Evolutionary conservation across 35 echinoderm and acorn worm species (phyloP).

Genomic region (Apostichopus japonicus): DNA sequence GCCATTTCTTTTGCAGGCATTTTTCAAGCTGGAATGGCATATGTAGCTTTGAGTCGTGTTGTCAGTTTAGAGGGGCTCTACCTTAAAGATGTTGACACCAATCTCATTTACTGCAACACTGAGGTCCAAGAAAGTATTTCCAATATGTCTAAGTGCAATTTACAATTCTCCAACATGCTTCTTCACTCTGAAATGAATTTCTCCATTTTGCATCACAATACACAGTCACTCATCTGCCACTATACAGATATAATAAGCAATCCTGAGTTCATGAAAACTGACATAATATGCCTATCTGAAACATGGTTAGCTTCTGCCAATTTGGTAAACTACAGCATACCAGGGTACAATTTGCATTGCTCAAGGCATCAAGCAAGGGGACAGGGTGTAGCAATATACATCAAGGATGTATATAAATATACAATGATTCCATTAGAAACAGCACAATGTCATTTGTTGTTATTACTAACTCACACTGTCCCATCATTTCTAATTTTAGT

Average conservation of each 20-base stretch:
- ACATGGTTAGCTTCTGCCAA: slow-evolving; percentile 57
- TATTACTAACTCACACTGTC: neutral
- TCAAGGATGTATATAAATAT: neutral
- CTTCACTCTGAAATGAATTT: neutral
- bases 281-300: slow-evolving; percentile 62
- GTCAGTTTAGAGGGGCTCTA: slow-evolving; percentile 43
- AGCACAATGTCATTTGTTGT: slow-evolving; percentile 4
- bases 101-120: slow-evolving; percentile 7
- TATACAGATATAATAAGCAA: slow-evolving; percentile 50
- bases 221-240: slow-evolving; percentile 44
- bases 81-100: slow-evolving; percentile 32
- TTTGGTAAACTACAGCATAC: neutral
- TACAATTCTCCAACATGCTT: neutral
- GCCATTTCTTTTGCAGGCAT: neutral
- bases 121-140: neutral
- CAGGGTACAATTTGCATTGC: neutral
- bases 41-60: slow-evolving; percentile 57
- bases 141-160: slow-evolving; percentile 9
- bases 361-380: neutral
- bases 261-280: slow-evolving; percentile 43
- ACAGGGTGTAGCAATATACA: slow-evolving; percentile 25
- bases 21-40: neutral
- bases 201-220: slow-evolving; percentile 54
- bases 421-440: slow-evolving; percentile 12
- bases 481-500: slow-evolving; percentile 20